Evolutionary conservation across 2,797 vertebrate species (phyloP).

Genomic region (Fratercula arctica): DNA sequence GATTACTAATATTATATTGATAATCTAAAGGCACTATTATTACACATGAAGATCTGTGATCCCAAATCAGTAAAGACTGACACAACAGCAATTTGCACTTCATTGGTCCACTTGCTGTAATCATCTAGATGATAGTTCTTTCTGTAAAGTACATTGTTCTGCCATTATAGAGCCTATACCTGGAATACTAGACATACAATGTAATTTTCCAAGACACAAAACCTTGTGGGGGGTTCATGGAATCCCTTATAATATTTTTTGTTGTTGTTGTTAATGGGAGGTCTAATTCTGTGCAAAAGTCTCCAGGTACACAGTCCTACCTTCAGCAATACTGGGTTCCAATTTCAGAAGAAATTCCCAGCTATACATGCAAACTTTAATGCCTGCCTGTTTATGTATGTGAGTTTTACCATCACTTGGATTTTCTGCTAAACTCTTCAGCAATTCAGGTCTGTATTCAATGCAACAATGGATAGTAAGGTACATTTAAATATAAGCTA

Average conservation of each 20-base stretch:
- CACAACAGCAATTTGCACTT: neutral
- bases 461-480: neutral
- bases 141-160: neutral
- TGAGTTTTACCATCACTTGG: neutral
- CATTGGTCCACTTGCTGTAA: neutral
- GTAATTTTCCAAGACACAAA: neutral
- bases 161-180: neutral
- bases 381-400: accelerated
- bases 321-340: neutral
- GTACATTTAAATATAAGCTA: neutral
- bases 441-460: neutral
- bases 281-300: neutral
- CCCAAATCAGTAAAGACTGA: neutral
- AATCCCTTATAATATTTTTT: neutral
- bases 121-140: neutral
- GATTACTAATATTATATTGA: neutral
- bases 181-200: neutral
- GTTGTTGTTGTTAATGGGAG: neutral
- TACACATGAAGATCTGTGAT: neutral
- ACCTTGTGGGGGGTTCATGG: neutral
- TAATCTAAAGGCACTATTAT: neutral
- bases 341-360: neutral
- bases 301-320: neutral
- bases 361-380: neutral
- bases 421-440: neutral